Conservation (phyloP, 2,888 invertebrate genomes). For the Sphinx pinastri region DNA sequence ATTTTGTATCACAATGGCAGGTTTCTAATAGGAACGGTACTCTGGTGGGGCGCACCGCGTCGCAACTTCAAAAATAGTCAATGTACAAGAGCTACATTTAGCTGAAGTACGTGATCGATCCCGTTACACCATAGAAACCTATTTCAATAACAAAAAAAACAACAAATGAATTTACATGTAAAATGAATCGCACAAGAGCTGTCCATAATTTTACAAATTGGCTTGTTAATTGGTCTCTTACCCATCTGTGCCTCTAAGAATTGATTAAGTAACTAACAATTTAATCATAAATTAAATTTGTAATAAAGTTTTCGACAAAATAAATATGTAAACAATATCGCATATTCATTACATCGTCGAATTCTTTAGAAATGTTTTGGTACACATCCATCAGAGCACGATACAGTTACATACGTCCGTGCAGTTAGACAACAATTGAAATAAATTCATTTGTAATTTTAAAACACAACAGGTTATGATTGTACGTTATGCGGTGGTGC, state of each 20-base stretch:
- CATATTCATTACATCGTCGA: background rate
- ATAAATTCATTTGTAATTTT: conserved; percentile 22
- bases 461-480: background rate
- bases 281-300: too few relatives aligned
- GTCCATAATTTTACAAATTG: too few relatives aligned
- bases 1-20: conserved; percentile 41
- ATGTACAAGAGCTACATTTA: conserved; percentile 9
- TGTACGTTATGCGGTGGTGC: conserved; percentile 2
- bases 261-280: too few relatives aligned
- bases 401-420: conserved; percentile 1
- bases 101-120: conserved; percentile 32
- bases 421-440: conserved; percentile 20
- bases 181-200: background rate
- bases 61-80: conserved; percentile 24
- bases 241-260: too few relatives aligned
- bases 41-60: conserved; percentile 32
- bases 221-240: too few relatives aligned
- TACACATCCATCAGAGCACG: background rate
- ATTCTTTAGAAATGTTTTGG: background rate
- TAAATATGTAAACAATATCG: too few relatives aligned
- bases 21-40: conserved; percentile 47
- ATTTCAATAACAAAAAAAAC: background rate
- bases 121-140: conserved; percentile 22
- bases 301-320: too few relatives aligned
- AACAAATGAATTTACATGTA: background rate